Percentiles rank a stretch among this genome's conserved stretches.
Evolutionary conservation across 2,113 vertebrate genomes (phyloP).

Genomic region (Proterorhinus semilunaris): DNA sequence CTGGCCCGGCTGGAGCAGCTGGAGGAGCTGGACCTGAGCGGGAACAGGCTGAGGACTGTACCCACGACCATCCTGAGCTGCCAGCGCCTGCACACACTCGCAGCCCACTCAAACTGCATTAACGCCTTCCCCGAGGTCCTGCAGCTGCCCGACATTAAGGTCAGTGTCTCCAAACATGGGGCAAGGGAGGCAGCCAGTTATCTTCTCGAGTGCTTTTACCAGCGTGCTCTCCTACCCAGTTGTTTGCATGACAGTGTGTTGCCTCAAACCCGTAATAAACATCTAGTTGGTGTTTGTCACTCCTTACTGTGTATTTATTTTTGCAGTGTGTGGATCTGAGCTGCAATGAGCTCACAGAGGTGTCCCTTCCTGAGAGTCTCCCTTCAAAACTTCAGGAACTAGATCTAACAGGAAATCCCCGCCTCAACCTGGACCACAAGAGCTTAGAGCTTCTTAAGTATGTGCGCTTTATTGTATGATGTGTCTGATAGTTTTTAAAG

Average conservation of each 20-base stretch:
- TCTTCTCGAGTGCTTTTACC: too few species aligned
- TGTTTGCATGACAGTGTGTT: too few species aligned
- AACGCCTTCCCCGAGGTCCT: constrained; percentile 93
- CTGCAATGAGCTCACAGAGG: constrained; percentile 93
- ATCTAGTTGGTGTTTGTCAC: neutral
- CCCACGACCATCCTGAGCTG: constrained; percentile 94
- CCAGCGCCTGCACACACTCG: constrained; percentile 88
- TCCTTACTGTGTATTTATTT: constrained; percentile 12
- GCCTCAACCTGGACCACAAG: constrained; percentile 91
- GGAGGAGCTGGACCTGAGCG: constrained; percentile 95
- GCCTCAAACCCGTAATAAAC: too few species aligned
- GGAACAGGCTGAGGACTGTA: constrained; percentile 90
- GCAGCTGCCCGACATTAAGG: constrained; percentile 95
- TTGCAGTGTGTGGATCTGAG: constrained; percentile 93
- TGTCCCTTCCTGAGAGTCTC: constrained; percentile 88
- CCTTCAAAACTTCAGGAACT: constrained; percentile 92
- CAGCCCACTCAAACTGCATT: constrained; percentile 94
- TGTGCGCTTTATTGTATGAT: neutral
- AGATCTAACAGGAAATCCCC: constrained; percentile 93
- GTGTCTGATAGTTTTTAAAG: neutral
- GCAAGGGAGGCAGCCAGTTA: neutral
- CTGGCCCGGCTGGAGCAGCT: constrained; percentile 95
- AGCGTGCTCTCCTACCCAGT: too few species aligned
- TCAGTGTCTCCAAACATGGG: constrained; percentile 33
- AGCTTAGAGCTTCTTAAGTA: constrained; percentile 95